phyloP scores from a whole-genome alignment of 2,888 invertebrate species.

The Acleris emargana region DNA sequence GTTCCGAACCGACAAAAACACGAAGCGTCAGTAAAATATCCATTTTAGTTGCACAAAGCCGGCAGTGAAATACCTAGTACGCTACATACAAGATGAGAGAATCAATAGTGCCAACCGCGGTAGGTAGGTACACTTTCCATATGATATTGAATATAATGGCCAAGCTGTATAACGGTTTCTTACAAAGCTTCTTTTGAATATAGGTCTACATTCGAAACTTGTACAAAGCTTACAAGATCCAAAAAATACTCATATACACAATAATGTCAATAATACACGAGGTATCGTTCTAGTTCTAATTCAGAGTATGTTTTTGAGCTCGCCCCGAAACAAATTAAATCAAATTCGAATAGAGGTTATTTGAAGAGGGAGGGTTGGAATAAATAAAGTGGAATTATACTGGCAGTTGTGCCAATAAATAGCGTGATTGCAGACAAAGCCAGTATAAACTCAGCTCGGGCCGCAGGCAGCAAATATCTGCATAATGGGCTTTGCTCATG shows the following conservation, averaged over 20 bases:
- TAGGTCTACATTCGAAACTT: too few species aligned
- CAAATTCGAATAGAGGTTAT: constrained; percentile 51
- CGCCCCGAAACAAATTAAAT: constrained; percentile 7
- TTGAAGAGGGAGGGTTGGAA: constrained; percentile 57
- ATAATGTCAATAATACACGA: too few species aligned
- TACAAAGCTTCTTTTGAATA: too few species aligned
- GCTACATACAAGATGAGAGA: constrained; percentile 28
- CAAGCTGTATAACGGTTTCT: not conserved
- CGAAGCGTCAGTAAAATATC: constrained; percentile 35
- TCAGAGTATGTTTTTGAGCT: too few species aligned
- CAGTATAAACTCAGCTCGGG: constrained; percentile 10
- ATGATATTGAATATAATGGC: constrained; percentile 32
- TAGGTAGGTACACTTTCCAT: constrained; percentile 25
- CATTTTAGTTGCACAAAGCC: constrained; percentile 36
- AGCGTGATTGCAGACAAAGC: constrained; percentile 32
- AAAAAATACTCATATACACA: too few species aligned
- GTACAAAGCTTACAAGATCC: too few species aligned
- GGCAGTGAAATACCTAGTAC: constrained; percentile 30
- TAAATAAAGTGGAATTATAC: constrained; percentile 51
- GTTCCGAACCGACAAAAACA: constrained; percentile 29
- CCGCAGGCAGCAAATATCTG: constrained; percentile 30
- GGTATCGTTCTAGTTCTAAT: too few species aligned
- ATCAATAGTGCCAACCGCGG: constrained; percentile 37
- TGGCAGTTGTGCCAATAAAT: constrained; percentile 40
- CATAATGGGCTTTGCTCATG: constrained; percentile 34